A percentile compares a stretch with the other conserved stretches of the same genome.
Conservation (phyloP, 2,113 vertebrate species). For the Lipophrys pholis region DNA sequence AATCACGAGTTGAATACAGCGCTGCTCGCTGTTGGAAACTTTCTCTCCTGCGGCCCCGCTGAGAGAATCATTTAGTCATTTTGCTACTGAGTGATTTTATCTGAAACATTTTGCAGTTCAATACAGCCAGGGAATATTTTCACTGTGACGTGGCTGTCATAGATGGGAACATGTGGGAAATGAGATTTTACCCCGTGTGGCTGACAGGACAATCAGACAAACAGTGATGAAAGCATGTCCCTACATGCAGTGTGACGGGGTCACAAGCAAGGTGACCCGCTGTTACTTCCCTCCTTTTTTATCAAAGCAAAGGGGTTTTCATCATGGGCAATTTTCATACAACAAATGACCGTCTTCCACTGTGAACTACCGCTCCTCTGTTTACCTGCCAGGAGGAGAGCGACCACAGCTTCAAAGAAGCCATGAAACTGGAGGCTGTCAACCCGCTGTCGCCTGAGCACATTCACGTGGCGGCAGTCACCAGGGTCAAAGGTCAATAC, state of each 20-base stretch:
- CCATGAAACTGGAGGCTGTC: slow-evolving; percentile 97
- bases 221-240: neutral
- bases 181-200: neutral
- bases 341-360: neutral
- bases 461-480: slow-evolving; percentile 93
- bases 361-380: slow-evolving; percentile 38
- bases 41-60: neutral
- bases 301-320: slow-evolving; percentile 8
- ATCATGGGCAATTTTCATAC: slow-evolving; percentile 15
- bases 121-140: neutral
- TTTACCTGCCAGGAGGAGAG: slow-evolving; percentile 82
- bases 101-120: neutral
- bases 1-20: neutral
- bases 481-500: slow-evolving; percentile 91
- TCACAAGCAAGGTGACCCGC: slow-evolving; percentile 4
- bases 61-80: too few relatives aligned
- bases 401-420: slow-evolving; percentile 93
- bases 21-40: neutral
- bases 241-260: neutral
- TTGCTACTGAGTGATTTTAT: too few relatives aligned
- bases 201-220: slow-evolving; percentile 6
- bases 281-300: slow-evolving; percentile 15
- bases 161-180: slow-evolving; percentile 3
- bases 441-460: slow-evolving; percentile 92
- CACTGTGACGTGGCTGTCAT: neutral